Conservation (phyloP, 53 echinoderm and acorn worm species). For the Luidia sarsii region DNA sequence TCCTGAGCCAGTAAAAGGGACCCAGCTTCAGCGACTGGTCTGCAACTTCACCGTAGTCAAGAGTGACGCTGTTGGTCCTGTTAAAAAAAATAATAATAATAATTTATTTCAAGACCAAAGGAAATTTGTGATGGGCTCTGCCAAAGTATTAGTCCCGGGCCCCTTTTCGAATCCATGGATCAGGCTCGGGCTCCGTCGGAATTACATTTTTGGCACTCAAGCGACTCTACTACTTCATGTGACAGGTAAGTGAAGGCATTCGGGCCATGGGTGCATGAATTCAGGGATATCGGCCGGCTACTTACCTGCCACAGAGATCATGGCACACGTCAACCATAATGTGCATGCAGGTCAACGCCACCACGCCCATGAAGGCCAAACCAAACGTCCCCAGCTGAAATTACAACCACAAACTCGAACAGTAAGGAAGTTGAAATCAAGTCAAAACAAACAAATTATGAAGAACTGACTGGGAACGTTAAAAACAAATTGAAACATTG, state of each 20-base stretch:
- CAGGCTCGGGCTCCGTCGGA: too few relatives aligned
- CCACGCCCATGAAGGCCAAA: conserved; percentile 68
- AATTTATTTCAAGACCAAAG: not conserved
- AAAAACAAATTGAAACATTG: too few relatives aligned
- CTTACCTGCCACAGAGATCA: conserved; percentile 64
- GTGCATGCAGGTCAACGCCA: conserved; percentile 83
- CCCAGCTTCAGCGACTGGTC: conserved; percentile 59
- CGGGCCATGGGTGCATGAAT: too few relatives aligned
- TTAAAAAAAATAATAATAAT: not conserved
- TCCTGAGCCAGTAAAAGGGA: conserved; percentile 45
- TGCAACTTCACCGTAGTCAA: conserved; percentile 89
- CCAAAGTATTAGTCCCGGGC: too few relatives aligned
- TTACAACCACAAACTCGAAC: conserved; percentile 32
- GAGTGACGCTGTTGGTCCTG: conserved; percentile 59
- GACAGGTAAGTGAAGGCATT: too few relatives aligned
- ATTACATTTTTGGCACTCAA: too few relatives aligned
- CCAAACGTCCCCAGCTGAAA: conserved; percentile 81
- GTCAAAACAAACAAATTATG: too few relatives aligned
- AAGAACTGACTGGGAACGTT: too few relatives aligned
- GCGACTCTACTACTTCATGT: too few relatives aligned
- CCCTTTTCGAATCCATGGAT: too few relatives aligned
- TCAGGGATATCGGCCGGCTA: too few relatives aligned
- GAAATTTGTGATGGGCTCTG: not conserved
- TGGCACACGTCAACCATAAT: conserved; percentile 74
- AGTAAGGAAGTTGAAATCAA: too few relatives aligned